These are phyloP conservation scores for Sepiola atlantica DNA, from an alignment of 2,888 invertebrate species.

Conservation along the genomic window DNA sequence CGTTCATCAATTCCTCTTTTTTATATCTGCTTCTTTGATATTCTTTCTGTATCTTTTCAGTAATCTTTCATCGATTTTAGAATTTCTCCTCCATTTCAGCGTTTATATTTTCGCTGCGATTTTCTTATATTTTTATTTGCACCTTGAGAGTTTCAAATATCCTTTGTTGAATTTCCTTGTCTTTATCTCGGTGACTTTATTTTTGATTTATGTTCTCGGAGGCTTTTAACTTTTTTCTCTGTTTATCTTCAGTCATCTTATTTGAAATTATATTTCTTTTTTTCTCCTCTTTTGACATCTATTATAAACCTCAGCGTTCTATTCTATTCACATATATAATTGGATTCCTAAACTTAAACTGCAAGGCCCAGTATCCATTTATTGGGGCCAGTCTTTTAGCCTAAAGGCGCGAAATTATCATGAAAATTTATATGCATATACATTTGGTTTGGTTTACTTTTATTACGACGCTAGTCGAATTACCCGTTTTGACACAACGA, in stretches of 20 bases:
- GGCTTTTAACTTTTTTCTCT: background rate
- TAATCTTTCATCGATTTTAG: background rate
- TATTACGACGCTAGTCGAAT: too few species aligned
- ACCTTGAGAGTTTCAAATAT: background rate
- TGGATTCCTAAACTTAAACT: background rate
- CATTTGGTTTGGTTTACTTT: background rate
- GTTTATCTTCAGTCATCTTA: background rate
- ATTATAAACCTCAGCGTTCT: background rate
- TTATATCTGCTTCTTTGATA: background rate
- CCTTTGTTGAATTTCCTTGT: background rate
- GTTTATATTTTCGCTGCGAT: background rate
- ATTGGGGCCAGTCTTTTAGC: background rate
- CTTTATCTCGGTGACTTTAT: background rate
- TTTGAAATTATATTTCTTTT: background rate
- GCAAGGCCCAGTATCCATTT: background rate
- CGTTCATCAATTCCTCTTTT: background rate
- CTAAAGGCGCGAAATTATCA: background rate
- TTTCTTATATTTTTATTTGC: background rate
- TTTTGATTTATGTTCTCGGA: background rate
- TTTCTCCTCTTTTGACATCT: background rate
- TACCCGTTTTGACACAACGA: too few species aligned
- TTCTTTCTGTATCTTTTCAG: background rate
- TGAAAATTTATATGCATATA: background rate
- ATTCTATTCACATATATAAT: background rate
- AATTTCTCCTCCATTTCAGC: background rate